Base-by-base conservation (phyloP, 2,888 invertebrate genomes). In the Dryomyza anilis region DNA sequence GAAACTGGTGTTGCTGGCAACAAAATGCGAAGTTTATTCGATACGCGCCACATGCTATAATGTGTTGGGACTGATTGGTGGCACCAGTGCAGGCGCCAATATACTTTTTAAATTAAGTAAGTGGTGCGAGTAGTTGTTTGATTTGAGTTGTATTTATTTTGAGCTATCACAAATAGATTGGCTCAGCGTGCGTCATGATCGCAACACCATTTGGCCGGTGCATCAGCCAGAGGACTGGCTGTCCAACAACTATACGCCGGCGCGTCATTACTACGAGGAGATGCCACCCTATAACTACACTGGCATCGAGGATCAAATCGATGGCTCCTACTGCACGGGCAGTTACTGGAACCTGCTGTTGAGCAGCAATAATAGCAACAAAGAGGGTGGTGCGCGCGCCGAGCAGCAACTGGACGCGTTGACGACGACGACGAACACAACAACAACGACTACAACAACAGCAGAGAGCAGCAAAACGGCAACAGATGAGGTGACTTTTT, bases 31-130 rank as follows among this genome's bases (percentile, higher is more conserved):
- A 3, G 92, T 96, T 45, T 95, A 95, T 79, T 92, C 96, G 0
- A 87, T 98, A 57, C 87, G 96, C 67, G 95, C 95, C 2, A 95
- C 95, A 0, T 93, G 95, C 1, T 93, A 95, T 83, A 95, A 94
- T 79, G 90, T 91, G 6, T 67, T 82, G 65, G 92, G 95, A 27
- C 86, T 97, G 33, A 87, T 97, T 53, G 92, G 92, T 0, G 91
- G 92, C 65, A 96, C 95, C 0, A 88, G 88, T 70, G 87, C 89
- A 64, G 97, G 97, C 4, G 94, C 94, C 1, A 92, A 94, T 78
- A 83, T 89, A 59, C 85, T 97, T 3, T 86, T 88, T 52, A 89
- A 91, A 80, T 84, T 89, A 73, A 91, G 91, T 86, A 85, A 83
- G 82, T 73, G 29, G 4, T n/a, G n/a, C n/a, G 14, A 39, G n/a